Conservation (phyloP, 2,797 vertebrate species). For the Poliocrania exsul region DNA sequence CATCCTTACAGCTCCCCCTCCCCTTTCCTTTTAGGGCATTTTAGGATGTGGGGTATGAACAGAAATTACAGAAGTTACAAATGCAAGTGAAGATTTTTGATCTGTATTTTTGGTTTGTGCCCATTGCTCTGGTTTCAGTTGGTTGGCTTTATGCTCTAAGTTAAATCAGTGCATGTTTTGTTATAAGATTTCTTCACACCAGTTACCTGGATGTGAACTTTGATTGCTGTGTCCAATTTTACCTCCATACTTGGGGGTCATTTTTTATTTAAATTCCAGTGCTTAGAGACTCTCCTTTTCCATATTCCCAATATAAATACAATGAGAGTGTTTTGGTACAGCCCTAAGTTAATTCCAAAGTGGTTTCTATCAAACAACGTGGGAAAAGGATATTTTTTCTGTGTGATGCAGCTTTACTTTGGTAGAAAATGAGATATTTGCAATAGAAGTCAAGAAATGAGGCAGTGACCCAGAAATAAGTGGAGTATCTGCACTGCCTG, state of each 20-base stretch:
- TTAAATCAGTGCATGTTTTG: background rate
- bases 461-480: background rate
- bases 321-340: background rate
- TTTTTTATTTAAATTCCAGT: background rate
- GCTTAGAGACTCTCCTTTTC: background rate
- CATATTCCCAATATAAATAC: background rate
- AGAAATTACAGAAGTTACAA: background rate
- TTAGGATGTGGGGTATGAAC: background rate
- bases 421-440: background rate
- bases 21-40: background rate
- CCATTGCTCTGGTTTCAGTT: background rate
- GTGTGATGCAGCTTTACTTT: background rate
- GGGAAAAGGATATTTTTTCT: background rate
- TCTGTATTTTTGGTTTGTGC: background rate
- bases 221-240: background rate
- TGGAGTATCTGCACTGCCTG: background rate
- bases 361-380: background rate
- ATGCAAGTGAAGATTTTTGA: background rate
- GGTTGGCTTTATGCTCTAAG: background rate
- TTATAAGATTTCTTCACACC: background rate
- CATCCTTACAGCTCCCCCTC: background rate
- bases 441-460: background rate
- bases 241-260: background rate
- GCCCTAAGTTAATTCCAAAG: background rate
- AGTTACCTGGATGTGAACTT: background rate